phyloP scores from a whole-genome alignment of 37 sponge, comb jelly and placozoan species.

The Theonella swinhoei region DNA sequence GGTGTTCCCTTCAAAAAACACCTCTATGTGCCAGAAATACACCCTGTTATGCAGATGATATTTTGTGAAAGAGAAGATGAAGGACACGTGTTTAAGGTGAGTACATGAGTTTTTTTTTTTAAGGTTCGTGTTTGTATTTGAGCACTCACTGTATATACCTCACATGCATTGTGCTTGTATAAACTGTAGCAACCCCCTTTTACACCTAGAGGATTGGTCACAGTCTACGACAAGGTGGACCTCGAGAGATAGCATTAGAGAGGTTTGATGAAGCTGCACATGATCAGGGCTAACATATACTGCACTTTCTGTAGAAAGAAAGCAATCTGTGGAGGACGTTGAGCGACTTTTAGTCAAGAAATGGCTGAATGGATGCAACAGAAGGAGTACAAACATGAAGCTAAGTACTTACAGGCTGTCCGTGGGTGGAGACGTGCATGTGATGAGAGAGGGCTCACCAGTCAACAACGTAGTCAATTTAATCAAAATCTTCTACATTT shows the following conservation, averaged over 20 bases:
- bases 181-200: too few relatives aligned
- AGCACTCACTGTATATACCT: too few relatives aligned
- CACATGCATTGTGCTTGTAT: too few relatives aligned
- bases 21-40: conserved; percentile 31
- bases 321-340: conserved; percentile 23
- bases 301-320: conserved; percentile 25
- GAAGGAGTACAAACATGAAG: conserved; percentile 45
- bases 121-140: too few relatives aligned
- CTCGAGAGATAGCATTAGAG: not conserved
- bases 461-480: conserved; percentile 18
- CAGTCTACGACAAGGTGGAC: conserved; percentile 2
- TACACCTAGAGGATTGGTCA: conserved; percentile 20
- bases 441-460: conserved; percentile 40
- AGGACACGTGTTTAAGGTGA: too few relatives aligned
- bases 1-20: conserved; percentile 37
- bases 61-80: conserved; percentile 43
- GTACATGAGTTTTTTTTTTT: too few relatives aligned
- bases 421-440: conserved; percentile 42
- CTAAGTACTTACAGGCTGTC: conserved; percentile 18
- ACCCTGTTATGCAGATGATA: not conserved
- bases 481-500: conserved; percentile 18
- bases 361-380: conserved; percentile 14
- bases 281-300: conserved; percentile 28
- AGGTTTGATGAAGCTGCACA: conserved; percentile 23
- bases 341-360: conserved; percentile 14